A percentile compares a stretch with the other conserved stretches of the same genome.
These are phyloP conservation scores for Elephas maximus DNA, from an alignment of 2,113 vertebrate genomes.

Conservation along the genomic window DNA sequence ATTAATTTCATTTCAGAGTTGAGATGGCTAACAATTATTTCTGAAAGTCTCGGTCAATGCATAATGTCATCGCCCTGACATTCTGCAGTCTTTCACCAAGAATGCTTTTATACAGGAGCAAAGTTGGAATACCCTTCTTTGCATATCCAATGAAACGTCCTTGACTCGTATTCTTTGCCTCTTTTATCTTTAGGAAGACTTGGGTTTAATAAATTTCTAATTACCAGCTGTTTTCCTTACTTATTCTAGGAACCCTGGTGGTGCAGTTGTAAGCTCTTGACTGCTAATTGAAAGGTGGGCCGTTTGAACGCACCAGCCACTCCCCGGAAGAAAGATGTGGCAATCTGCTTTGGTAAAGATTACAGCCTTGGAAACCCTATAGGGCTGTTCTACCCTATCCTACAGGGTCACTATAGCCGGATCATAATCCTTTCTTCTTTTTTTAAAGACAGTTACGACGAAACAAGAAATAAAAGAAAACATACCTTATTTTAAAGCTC, in stretches of 20 bases:
- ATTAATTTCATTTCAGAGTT: constrained; percentile 72
- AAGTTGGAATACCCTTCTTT: neutral
- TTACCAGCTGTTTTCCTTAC: constrained; percentile 30
- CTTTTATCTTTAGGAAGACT: constrained; percentile 21
- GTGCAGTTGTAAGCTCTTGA: neutral
- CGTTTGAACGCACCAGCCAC: neutral
- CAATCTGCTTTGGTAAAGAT: neutral
- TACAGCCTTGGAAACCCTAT: neutral
- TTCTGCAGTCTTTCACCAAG: constrained; percentile 54
- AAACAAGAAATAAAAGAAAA: constrained; percentile 24
- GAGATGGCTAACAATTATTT: constrained; percentile 74
- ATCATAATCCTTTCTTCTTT: neutral
- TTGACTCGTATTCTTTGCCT: neutral
- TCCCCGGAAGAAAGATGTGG: neutral
- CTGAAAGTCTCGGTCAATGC: constrained; percentile 60
- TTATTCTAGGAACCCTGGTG: neutral
- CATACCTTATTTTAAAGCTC: neutral
- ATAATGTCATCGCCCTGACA: constrained; percentile 49
- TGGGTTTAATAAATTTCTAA: constrained; percentile 42
- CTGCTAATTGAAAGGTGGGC: neutral
- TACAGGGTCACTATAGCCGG: neutral
- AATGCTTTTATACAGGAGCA: constrained; percentile 39
- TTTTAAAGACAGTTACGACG: neutral
- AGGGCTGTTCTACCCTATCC: neutral
- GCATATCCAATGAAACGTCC: neutral